Percentiles rank a stretch among this genome's conserved stretches.
Evolutionary conservation across 2,888 invertebrate genomes (phyloP).

Genomic region (Tribolium freemani): DNA sequence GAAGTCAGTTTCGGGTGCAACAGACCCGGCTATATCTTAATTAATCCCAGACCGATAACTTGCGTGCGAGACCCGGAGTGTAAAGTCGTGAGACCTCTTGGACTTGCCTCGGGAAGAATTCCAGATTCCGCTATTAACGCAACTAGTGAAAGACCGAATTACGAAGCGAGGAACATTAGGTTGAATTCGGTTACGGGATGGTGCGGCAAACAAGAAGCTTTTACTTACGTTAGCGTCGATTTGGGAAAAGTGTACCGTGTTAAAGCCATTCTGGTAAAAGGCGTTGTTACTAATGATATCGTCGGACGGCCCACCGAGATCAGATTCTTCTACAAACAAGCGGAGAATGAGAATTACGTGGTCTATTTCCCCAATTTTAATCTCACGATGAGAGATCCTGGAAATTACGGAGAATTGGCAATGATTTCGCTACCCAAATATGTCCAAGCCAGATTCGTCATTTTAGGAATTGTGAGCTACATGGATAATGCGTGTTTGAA

Average conservation of each 20-base stretch:
- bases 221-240: conserved; percentile 96
- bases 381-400: conserved; percentile 94
- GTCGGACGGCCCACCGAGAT: conserved; percentile 97
- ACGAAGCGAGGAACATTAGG: conserved; percentile 90
- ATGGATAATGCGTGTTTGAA: conserved; percentile 97
- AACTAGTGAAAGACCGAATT: conserved; percentile 92
- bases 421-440: conserved; percentile 96
- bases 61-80: conserved; percentile 95
- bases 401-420: conserved; percentile 95
- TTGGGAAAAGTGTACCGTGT: conserved; percentile 93
- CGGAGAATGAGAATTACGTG: conserved; percentile 94
- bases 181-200: conserved; percentile 95
- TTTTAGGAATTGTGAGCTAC: conserved; percentile 93
- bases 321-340: conserved; percentile 96
- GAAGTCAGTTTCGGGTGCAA: conserved; percentile 93
- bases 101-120: conserved; percentile 91
- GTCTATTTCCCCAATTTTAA: conserved; percentile 98
- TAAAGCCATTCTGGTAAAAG: conserved; percentile 93
- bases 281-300: conserved; percentile 94
- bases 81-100: conserved; percentile 91
- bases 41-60: conserved; percentile 90
- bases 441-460: conserved; percentile 93
- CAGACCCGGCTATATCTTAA: conserved; percentile 92
- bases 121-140: conserved; percentile 96
- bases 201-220: conserved; percentile 97